Base-by-base conservation (phyloP, 2,888 invertebrate species). In the Miltochrista miniata region DNA sequence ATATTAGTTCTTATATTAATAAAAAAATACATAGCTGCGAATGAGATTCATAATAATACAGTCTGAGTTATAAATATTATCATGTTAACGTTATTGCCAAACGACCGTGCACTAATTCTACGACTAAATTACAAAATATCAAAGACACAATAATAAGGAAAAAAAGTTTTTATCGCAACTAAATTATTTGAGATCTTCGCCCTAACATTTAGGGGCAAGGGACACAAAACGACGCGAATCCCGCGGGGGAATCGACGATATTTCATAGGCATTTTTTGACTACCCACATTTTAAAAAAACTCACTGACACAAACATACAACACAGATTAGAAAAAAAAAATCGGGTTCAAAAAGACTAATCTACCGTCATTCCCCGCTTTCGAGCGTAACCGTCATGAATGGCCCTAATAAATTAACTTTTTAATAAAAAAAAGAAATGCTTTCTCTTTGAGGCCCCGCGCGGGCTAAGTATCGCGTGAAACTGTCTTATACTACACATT, bases 131-230 rank as follows among this genome's bases (percentile, higher is more conserved):
- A 76, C 75, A 70, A 70, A 74, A 75, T 63, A 76, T 76, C 75
- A 81, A 79, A 81, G 78, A 79, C 77, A 79, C 77, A 80, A 62
- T 64, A 64, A 64, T 61, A 61, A 65, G 61, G 59, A 70, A 67
- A 68, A 61, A 64, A 24, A 62, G 60, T 64, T 59, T 59, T 68
- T 66, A 57, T 63, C 64, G 71, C 70, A 87, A 86, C 87, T 89
- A 87, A 87, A 87, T 83, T 86, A 89, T 81, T 81, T 90, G 90
- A 90, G 90, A 90, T 90, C 90, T 83, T 82, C 85, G 78, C 75
- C 84, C 83, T 86, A 86, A 74, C 74, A 75, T 69, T 69, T 68
- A 74, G 69, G 61, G 64, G 69, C 57, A 71, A 61, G 67, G 57
- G 68, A 68, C 56, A 68, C 62, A 54, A 54, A 56, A 63, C 65